These are phyloP conservation scores for Ceratina calcarata DNA, from an alignment of 1,140 invertebrate genomes.

Conservation along the genomic window DNA sequence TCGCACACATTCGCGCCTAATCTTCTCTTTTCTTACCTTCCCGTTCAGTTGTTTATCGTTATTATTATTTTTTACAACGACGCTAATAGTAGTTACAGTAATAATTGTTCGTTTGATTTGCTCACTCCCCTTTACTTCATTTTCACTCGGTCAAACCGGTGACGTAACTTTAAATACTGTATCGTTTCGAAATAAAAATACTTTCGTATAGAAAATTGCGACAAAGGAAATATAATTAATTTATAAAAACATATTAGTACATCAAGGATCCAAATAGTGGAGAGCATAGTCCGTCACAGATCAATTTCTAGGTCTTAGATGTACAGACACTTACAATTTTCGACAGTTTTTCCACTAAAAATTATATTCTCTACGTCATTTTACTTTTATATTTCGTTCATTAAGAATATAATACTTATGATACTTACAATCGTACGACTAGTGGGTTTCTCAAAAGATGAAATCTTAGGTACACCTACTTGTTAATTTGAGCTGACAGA, in stretches of 20 bases:
- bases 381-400: neutral
- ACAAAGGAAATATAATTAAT: neutral
- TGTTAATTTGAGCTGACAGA: neutral
- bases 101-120: conserved; percentile 73
- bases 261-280: neutral
- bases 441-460: conserved; percentile 13
- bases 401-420: conserved; percentile 10
- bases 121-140: conserved; percentile 46
- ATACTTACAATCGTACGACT: conserved; percentile 7
- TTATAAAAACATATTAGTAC: neutral
- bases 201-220: neutral
- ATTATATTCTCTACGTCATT: neutral
- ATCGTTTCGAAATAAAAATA: neutral
- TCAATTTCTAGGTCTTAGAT: neutral
- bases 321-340: neutral
- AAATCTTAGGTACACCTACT: neutral
- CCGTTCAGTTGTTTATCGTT: conserved; percentile 33
- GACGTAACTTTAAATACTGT: conserved; percentile 29
- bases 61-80: conserved; percentile 54
- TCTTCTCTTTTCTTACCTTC: conserved; percentile 16
- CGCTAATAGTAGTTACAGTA: conserved; percentile 63
- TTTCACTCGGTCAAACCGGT: conserved; percentile 40
- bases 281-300: neutral
- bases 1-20: conserved; percentile 26
- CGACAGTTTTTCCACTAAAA: neutral